A percentile compares a stretch with the other conserved stretches of the same genome.
phyloP scores from a whole-genome alignment of 2,888 invertebrate species.

The Heteromurus nitidus region DNA sequence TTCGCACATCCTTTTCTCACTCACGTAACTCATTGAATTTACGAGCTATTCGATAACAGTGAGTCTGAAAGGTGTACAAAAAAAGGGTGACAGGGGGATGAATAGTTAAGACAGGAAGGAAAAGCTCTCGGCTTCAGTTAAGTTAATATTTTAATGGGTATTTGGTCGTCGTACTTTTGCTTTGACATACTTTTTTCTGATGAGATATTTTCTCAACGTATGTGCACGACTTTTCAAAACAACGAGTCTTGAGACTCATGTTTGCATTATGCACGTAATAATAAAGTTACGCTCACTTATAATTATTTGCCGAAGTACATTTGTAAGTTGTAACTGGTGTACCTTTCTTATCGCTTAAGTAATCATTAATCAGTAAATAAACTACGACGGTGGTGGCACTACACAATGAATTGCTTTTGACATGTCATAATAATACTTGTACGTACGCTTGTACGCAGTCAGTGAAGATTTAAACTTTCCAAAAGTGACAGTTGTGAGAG shows the following conservation, averaged over 20 bases:
- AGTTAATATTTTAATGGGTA: neutral
- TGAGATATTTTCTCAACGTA: conserved; percentile 11
- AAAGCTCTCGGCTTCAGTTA: conserved; percentile 28
- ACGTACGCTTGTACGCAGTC: too few relatives aligned
- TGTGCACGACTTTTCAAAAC: too few relatives aligned
- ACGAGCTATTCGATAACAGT: neutral
- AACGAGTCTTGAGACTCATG: neutral
- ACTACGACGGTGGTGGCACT: neutral
- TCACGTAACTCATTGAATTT: conserved; percentile 29
- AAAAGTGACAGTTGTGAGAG: conserved; percentile 20
- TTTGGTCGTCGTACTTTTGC: conserved; percentile 20
- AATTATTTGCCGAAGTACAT: neutral
- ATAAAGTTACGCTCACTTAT: neutral
- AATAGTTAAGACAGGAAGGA: conserved; percentile 39
- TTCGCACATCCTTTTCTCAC: conserved; percentile 44
- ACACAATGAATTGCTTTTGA: neutral
- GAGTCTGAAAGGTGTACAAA: conserved; percentile 10
- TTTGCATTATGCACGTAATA: neutral
- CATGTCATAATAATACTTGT: neutral
- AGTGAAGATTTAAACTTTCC: conserved; percentile 28
- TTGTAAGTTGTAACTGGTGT: neutral
- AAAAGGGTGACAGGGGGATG: conserved; percentile 28
- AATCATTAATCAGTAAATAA: conserved; percentile 41
- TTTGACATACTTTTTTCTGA: conserved; percentile 45
- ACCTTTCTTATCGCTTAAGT: conserved; percentile 45